phyloP scores from a whole-genome alignment of 2,797 vertebrate species.

The Falco concolor region DNA sequence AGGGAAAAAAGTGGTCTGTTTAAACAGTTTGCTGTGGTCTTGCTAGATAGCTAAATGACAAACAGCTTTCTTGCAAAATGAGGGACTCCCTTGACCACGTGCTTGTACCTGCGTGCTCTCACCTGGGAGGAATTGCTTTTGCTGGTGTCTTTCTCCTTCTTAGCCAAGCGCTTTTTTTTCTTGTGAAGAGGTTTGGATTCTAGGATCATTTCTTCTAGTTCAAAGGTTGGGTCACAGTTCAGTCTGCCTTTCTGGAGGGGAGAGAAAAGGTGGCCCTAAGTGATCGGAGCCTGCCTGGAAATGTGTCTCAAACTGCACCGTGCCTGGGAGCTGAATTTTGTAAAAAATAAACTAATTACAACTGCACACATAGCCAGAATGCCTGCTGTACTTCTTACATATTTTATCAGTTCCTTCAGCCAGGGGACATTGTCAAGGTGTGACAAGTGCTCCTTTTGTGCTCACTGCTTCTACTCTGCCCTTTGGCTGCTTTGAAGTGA shows the following conservation, averaged over 20 bases:
- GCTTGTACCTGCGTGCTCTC: background rate
- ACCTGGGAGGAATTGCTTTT: constrained; percentile 87
- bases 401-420: background rate
- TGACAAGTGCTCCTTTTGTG: background rate
- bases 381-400: background rate
- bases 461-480: background rate
- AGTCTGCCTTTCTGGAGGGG: constrained; percentile 84
- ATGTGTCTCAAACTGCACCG: background rate
- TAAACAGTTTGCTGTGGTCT: background rate
- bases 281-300: background rate
- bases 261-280: background rate
- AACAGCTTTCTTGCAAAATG: background rate
- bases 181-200: constrained; percentile 97
- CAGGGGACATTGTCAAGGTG: background rate
- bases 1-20: background rate
- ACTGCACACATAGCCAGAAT: background rate
- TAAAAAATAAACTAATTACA: background rate
- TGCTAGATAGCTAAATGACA: background rate
- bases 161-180: constrained; percentile 94
- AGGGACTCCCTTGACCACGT: background rate
- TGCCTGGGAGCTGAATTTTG: background rate
- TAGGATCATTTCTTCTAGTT: constrained; percentile 98
- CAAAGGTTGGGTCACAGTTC: constrained; percentile 95
- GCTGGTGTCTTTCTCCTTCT: constrained; percentile 82
- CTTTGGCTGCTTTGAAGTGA: background rate